Percentiles rank a stretch among this genome's conserved stretches.
Conservation (phyloP, 2,113 vertebrate species). For the Heterotilapia buettikoferi region DNA sequence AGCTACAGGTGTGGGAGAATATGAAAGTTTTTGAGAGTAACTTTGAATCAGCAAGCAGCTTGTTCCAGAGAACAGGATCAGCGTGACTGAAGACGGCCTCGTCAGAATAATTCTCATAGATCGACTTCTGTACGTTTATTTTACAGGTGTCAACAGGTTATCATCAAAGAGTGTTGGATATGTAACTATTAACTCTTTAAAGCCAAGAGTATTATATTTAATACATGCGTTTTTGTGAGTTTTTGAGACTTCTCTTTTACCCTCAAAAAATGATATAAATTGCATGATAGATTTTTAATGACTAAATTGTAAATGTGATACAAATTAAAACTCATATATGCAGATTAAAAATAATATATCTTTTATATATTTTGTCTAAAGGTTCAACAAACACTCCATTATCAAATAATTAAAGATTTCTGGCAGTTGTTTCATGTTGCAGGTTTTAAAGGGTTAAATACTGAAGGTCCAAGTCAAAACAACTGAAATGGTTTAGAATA, state of each 20-base stretch:
- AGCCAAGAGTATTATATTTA: fast-evolving
- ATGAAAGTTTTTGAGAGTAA: background rate
- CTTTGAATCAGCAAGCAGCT: background rate
- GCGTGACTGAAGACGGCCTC: fast-evolving
- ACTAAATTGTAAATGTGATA: background rate
- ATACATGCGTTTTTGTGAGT: fast-evolving
- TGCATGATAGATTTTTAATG: background rate
- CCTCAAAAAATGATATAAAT: background rate
- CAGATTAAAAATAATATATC: background rate
- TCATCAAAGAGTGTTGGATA: background rate
- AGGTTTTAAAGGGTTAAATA: background rate
- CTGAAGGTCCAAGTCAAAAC: background rate
- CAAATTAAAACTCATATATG: background rate
- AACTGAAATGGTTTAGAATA: background rate
- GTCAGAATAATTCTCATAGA: background rate
- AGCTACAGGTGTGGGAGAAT: background rate
- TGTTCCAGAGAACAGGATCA: background rate
- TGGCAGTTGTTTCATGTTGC: background rate
- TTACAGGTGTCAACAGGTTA: background rate
- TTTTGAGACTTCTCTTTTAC: background rate
- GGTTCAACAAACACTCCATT: background rate
- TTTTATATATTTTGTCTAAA: background rate
- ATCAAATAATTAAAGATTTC: background rate
- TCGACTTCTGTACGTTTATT: background rate
- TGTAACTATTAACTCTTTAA: too few relatives aligned